Evolutionary conservation across 2,888 invertebrate genomes (phyloP).

Genomic region (Callyntrura sp.): DNA sequence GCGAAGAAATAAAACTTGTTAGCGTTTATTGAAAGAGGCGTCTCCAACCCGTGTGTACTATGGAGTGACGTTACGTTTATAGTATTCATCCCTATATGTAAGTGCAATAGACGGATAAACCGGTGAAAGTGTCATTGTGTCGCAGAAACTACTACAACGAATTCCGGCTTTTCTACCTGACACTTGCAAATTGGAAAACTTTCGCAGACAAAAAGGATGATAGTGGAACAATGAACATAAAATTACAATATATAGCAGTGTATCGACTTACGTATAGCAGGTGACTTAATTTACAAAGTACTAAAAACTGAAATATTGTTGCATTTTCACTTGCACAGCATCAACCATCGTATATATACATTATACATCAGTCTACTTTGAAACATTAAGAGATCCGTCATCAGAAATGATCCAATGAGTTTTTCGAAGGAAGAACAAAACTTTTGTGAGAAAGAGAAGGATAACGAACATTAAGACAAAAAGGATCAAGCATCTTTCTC

Average conservation of each 20-base stretch:
- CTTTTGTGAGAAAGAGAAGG: neutral
- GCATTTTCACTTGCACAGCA: neutral
- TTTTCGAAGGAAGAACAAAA: neutral
- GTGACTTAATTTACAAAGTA: neutral
- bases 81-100: neutral
- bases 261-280: neutral
- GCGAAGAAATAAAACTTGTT: conserved; percentile 32
- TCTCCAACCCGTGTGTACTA: neutral
- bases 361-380: neutral
- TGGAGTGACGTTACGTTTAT: neutral
- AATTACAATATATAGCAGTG: too few relatives aligned
- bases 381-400: neutral
- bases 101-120: conserved; percentile 36
- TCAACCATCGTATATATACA: neutral
- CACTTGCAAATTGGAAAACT: conserved; percentile 78
- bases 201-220: conserved; percentile 55
- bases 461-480: neutral
- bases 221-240: conserved; percentile 33
- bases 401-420: conserved; percentile 37
- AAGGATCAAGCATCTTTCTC: conserved; percentile 20
- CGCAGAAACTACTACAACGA: conserved; percentile 3
- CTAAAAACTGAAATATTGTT: neutral
- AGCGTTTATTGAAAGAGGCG: neutral
- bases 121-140: conserved; percentile 35
- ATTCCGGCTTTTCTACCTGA: conserved; percentile 62